Evolutionary conservation across 1,140 invertebrate species (phyloP), one percentile per base, ranked within the genome.

Genomic region (Diachasmimorpha longicaudata): DNA sequence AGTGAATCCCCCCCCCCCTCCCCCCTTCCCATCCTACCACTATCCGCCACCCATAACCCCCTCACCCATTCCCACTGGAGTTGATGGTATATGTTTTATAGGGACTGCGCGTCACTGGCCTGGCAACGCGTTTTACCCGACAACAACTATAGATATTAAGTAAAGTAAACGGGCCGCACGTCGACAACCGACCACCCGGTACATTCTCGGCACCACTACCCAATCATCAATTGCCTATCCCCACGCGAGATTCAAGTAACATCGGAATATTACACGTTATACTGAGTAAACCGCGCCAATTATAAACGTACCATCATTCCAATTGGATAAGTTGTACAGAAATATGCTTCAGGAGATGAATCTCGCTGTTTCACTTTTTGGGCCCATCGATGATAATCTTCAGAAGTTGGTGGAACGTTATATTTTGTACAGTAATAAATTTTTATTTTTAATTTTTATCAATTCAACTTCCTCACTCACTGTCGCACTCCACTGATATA

Each of bases 251-350:
- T 52, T 52, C 48, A 31, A 63, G 58, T 19, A 19, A 63, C 58
- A 23, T 25, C 6, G 23, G 10, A 31, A 63, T 63, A 63, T 63
- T 63, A 25, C 58, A 63, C 58, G 23, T 6, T 25, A 63, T 63
- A 63, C 21, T 4, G 58, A 1, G 3, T 3, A 58, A 58, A 25
- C 58, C 19, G 19, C 19, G 58, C 19, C 58, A 63, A 63, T 63
- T 63, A 63, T 37, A 68, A 71, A 86, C 86, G 70, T 87, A 88
- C 87, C 87, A 88, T 88, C 86, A 88, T 88, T 88, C 86, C 86
- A 86, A 80, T 78, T 77, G 80, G 78, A 77, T 73, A 77, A 42
- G 25, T 71, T 39, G 19, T 36, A 66, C 44, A 63, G 39, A 44
- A 74, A 74, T 74, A 23, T 42, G 55, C 63, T 66, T 63, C 39